A percentile compares a stretch with the other conserved stretches of the same genome.
Conservation (phyloP, 2,113 vertebrate genomes). For the Pollachius pollachius region DNA sequence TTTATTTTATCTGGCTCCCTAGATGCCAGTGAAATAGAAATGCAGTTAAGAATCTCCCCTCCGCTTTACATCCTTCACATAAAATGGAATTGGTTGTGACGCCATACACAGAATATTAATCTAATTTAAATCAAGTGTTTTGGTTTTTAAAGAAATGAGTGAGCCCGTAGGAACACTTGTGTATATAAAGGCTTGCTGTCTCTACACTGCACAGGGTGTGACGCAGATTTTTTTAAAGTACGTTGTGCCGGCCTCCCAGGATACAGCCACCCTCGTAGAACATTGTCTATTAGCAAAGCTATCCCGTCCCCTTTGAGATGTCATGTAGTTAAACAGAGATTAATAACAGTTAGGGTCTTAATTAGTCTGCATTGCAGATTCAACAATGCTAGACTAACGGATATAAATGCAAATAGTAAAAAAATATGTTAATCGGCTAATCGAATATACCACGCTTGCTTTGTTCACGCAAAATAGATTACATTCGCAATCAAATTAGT, state of each 20-base stretch:
- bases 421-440: neutral
- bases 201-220: neutral
- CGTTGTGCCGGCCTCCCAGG: neutral
- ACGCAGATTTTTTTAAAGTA: constrained; percentile 16
- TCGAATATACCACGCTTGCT: constrained; percentile 8
- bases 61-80: constrained; percentile 14
- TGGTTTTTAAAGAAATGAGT: no score
- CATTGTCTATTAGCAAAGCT: constrained; percentile 12
- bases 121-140: constrained; percentile 27
- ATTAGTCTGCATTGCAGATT: no score
- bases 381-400: neutral
- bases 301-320: neutral
- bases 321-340: no score
- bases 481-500: constrained; percentile 9
- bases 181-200: no score
- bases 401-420: constrained; percentile 11
- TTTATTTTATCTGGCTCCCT: neutral
- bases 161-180: no score
- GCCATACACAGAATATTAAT: constrained; percentile 31
- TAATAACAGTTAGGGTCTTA: no score
- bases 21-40: constrained; percentile 10
- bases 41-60: constrained; percentile 2
- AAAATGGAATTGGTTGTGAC: constrained; percentile 15
- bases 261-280: constrained; percentile 1
- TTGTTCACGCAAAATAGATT: neutral